phyloP scores from a whole-genome alignment of 2,797 vertebrate genomes.

The Trematomus bernacchii region DNA sequence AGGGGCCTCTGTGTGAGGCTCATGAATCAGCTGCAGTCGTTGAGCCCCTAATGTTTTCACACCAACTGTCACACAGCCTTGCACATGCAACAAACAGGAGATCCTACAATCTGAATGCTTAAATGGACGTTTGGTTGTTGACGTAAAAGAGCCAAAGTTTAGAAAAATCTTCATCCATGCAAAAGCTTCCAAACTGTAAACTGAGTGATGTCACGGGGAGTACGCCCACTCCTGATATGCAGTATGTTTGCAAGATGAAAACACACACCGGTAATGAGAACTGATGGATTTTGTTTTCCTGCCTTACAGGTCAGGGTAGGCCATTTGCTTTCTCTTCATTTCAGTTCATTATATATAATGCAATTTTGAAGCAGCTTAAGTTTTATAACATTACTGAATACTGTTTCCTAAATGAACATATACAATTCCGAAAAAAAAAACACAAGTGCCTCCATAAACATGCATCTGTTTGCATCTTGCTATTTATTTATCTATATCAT shows the following conservation, averaged over 20 bases:
- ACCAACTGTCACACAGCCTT: constrained; percentile 23
- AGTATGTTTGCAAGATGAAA: too few species aligned
- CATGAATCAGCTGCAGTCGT: constrained; percentile 50
- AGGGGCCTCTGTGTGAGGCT: constrained; percentile 56
- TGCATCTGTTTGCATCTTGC: too few species aligned
- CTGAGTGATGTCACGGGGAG: too few species aligned
- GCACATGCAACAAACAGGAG: neutral
- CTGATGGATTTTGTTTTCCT: too few species aligned
- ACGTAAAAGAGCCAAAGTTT: neutral
- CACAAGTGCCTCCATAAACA: too few species aligned
- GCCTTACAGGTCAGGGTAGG: too few species aligned
- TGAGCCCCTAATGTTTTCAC: constrained; percentile 37
- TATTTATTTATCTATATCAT: too few species aligned
- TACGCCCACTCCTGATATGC: too few species aligned
- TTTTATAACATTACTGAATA: neutral
- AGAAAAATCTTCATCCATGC: neutral
- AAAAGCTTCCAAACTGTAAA: too few species aligned
- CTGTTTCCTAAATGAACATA: neutral
- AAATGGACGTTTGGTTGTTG: neutral
- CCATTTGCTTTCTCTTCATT: too few species aligned
- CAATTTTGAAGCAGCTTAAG: neutral
- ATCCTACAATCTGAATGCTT: constrained; percentile 1
- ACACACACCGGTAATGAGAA: too few species aligned
- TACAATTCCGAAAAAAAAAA: neutral
- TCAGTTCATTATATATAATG: neutral